A percentile compares a stretch with the other conserved stretches of the same genome.
Evolutionary conservation across 2,113 vertebrate species (phyloP).

Genomic region (Machaerirhynchus nigripectus): DNA sequence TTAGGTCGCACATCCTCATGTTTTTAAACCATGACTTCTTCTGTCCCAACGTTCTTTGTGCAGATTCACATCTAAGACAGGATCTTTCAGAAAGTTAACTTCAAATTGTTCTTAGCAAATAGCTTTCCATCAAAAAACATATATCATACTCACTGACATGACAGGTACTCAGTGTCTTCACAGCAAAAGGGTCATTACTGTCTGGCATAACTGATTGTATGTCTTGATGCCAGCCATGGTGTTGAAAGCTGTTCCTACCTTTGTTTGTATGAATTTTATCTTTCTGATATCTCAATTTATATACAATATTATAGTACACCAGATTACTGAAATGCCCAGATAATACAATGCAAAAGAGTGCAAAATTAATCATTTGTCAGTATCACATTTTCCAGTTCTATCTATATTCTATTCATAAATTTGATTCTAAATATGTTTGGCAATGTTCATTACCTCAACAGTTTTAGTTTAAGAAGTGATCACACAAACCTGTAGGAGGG

Average conservation of each 20-base stretch:
- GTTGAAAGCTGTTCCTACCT: not conserved
- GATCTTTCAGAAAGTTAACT: not conserved
- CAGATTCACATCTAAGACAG: not conserved
- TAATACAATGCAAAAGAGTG: not conserved
- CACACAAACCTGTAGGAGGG: not conserved
- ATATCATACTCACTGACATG: not conserved
- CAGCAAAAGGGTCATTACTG: not conserved
- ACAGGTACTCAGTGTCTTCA: not conserved
- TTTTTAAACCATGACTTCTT: not conserved
- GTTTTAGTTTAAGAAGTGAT: not conserved
- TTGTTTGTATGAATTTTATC: not conserved
- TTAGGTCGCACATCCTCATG: not conserved
- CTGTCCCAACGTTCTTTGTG: not conserved
- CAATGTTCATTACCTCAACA: not conserved
- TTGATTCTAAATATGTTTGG: not conserved
- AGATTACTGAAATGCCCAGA: not conserved
- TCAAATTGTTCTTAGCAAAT: not conserved
- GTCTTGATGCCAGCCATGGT: not conserved
- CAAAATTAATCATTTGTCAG: not conserved
- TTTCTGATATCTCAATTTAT: not conserved
- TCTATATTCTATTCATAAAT: not conserved
- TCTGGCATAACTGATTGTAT: not conserved
- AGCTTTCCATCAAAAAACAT: not conserved
- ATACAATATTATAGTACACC: not conserved
- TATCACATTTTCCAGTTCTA: not conserved